These are phyloP conservation scores for Drosophila punjabiensis DNA, from an alignment of 1,140 invertebrate genomes.

Conservation along the genomic window DNA sequence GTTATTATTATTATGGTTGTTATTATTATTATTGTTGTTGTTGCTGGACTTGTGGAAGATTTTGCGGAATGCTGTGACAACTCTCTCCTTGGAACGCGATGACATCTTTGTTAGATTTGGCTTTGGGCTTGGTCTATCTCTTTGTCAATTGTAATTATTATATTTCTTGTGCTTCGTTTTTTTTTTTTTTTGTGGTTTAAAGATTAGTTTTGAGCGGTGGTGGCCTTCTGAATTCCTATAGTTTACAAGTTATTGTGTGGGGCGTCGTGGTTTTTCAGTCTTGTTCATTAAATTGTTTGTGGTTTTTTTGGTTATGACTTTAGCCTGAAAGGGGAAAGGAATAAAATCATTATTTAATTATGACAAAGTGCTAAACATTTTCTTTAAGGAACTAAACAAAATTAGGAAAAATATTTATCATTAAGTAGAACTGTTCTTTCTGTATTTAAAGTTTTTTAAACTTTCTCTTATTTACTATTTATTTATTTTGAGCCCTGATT, in stretches of 20 bases:
- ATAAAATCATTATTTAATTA: neutral
- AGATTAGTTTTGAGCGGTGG: conserved; percentile 32
- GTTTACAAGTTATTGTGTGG: conserved; percentile 43
- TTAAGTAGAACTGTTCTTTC: no score
- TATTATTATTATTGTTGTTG: conserved; percentile 74
- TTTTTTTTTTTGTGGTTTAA: neutral
- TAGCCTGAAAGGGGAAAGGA: conserved; percentile 11
- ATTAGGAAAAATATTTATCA: no score
- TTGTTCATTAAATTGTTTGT: conserved; percentile 47
- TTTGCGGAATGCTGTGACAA: conserved; percentile 91
- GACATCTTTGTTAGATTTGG: conserved; percentile 86
- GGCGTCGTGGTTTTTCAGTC: conserved; percentile 54
- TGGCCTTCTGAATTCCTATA: conserved; percentile 46
- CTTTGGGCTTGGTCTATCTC: conserved; percentile 18
- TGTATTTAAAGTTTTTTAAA: no score
- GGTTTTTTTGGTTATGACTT: conserved; percentile 20
- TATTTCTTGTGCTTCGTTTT: conserved; percentile 4
- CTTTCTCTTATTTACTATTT: no score
- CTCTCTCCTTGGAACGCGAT: conserved; percentile 90
- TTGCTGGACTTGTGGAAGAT: conserved; percentile 88
- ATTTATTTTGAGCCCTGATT: no score
- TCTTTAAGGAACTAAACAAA: no score
- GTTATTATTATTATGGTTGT: conserved; percentile 87
- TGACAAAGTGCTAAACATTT: neutral
- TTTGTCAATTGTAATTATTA: conserved; percentile 4